Percentiles rank a stretch among this genome's conserved stretches.
phyloP scores from a whole-genome alignment of 2,113 vertebrate species.

The Haemorhous mexicanus region DNA sequence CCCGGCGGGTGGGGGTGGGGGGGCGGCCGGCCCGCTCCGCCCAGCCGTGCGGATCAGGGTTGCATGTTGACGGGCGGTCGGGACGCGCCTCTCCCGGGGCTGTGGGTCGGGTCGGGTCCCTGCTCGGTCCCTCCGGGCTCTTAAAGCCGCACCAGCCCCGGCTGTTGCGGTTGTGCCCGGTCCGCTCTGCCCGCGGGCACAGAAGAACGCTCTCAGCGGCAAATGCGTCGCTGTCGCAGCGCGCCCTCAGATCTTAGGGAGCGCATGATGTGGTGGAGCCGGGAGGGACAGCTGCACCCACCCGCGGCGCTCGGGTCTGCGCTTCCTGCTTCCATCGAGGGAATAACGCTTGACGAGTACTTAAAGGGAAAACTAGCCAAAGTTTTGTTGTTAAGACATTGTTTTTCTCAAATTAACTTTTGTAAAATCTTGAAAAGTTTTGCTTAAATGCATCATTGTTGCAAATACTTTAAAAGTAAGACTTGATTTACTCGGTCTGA shows the following conservation, averaged over 20 bases:
- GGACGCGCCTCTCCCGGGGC: background rate
- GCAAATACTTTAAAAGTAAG: background rate
- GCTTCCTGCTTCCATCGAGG: rapidly evolving
- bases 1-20: background rate
- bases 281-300: background rate
- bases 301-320: background rate
- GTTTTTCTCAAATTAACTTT: background rate
- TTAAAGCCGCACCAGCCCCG: background rate
- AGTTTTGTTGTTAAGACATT: background rate
- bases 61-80: background rate
- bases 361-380: rapidly evolving
- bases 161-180: background rate
- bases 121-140: background rate
- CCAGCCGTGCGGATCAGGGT: background rate
- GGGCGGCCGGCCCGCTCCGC: background rate
- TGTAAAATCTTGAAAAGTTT: background rate
- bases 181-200: rapidly evolving
- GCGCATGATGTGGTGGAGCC: rapidly evolving
- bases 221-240: background rate
- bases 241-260: rapidly evolving
- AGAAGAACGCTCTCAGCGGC: rapidly evolving
- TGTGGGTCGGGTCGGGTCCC: background rate
- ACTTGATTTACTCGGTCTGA: background rate
- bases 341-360: rapidly evolving
- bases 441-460: rapidly evolving